Conservation (phyloP, 2,113 vertebrate genomes). For the Misgurnus mizolepis region DNA sequence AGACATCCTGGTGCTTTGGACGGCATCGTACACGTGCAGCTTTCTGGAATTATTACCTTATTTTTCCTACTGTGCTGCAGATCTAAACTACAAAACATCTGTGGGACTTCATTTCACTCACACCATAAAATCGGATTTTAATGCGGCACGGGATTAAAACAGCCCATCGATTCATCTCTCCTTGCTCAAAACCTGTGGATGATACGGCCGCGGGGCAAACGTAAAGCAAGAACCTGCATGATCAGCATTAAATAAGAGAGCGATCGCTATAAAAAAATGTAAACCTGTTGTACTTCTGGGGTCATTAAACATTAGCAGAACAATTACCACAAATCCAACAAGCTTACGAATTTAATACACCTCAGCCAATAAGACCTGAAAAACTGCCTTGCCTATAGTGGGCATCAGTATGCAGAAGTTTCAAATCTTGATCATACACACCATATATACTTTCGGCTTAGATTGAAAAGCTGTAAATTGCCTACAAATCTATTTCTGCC, state of each 20-base stretch:
- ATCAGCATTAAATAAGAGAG: neutral
- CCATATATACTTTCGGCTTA: too few species aligned
- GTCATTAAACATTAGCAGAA: neutral
- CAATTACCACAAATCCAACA: neutral
- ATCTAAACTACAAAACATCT: constrained; percentile 22
- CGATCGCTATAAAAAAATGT: neutral
- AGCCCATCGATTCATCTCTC: constrained; percentile 26
- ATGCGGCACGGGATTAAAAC: constrained; percentile 33
- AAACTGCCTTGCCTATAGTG: too few species aligned
- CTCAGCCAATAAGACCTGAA: too few species aligned
- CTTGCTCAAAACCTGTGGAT: neutral
- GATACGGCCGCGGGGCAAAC: constrained; percentile 18
- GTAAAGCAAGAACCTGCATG: constrained; percentile 15
- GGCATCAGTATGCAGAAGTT: too few species aligned
- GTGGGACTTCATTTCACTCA: constrained; percentile 18
- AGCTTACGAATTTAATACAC: too few species aligned
- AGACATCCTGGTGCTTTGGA: constrained; percentile 22
- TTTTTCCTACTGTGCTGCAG: constrained; percentile 15
- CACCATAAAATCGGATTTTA: constrained; percentile 35
- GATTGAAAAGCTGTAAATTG: neutral
- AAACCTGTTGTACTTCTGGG: neutral
- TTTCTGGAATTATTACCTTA: constrained; percentile 22
- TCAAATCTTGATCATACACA: too few species aligned
- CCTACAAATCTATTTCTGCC: neutral
- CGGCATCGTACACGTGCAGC: constrained; percentile 18